phyloP scores from a whole-genome alignment of 1,140 invertebrate species.

The Euura lappo region DNA sequence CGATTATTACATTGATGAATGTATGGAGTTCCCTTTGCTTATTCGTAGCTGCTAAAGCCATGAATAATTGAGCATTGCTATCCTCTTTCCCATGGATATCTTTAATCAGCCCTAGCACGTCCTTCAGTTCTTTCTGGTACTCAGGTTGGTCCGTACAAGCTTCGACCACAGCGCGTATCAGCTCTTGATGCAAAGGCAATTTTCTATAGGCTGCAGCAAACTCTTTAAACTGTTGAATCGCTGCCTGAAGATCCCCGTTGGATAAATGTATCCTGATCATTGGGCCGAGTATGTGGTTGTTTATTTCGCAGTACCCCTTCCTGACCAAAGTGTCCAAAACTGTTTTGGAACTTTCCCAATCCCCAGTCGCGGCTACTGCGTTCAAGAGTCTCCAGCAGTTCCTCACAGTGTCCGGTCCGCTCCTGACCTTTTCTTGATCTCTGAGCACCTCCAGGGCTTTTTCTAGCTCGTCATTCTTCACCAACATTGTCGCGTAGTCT shows the following conservation, averaged over 20 bases:
- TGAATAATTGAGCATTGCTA: slow-evolving; percentile 49
- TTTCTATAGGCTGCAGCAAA: slow-evolving; percentile 55
- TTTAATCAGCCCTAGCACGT: slow-evolving; percentile 48
- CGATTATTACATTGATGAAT: slow-evolving; percentile 30
- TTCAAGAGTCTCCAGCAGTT: slow-evolving; percentile 63
- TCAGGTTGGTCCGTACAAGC: slow-evolving; percentile 42
- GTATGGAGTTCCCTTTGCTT: slow-evolving; percentile 19
- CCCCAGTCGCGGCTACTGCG: slow-evolving; percentile 46
- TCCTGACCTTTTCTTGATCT: slow-evolving; percentile 46
- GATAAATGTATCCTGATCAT: slow-evolving; percentile 58
- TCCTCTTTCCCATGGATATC: slow-evolving; percentile 48
- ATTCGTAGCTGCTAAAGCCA: slow-evolving; percentile 24
- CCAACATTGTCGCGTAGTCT: slow-evolving; percentile 60
- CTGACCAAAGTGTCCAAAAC: slow-evolving; percentile 58
- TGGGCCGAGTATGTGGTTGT: slow-evolving; percentile 59
- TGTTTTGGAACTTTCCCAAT: slow-evolving; percentile 40
- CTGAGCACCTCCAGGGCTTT: slow-evolving; percentile 57
- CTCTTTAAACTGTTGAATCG: slow-evolving; percentile 55
- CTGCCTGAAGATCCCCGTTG: slow-evolving; percentile 55
- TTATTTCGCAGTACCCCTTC: slow-evolving; percentile 57
- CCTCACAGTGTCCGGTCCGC: slow-evolving; percentile 42
- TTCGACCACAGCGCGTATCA: slow-evolving; percentile 55
- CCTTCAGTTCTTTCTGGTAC: slow-evolving; percentile 51
- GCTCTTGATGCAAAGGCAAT: slow-evolving; percentile 63
- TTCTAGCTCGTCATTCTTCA: slow-evolving; percentile 55